Evolutionary conservation across 2,888 invertebrate genomes (phyloP), one percentile per base, ranked within the genome.

Genomic region (Cryptocheilus praepositus): DNA sequence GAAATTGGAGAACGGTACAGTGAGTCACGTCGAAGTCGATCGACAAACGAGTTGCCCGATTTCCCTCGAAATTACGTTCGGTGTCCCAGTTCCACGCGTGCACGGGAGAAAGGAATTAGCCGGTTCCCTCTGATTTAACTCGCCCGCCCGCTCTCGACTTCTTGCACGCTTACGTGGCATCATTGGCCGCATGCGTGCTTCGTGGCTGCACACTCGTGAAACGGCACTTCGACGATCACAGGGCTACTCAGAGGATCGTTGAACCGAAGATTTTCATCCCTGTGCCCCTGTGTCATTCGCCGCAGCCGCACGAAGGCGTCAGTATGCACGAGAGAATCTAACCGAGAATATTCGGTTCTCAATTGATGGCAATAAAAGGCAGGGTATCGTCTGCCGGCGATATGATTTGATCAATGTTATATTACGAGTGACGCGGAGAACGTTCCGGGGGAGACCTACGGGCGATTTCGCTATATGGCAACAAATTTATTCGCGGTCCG

Each of bases 11-110:
- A 72, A 56, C 64, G 61, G 72, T 62, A 67, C 54, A 61, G 67
- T 57, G 73, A 81, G 71, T 78, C 74, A 71, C 71, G 74, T 73
- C 70, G 70, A 73, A 75, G 70, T 67, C 75, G 70, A 79, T 79
- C 73, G 77, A 70, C 76, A 68, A 76, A 74, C 77, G 75, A 64
- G 75, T 69, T 79, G 73, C 63, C 68, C 73, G 75, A 79, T 79
- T 79, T 79, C 74, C 77, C 67, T 70, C 70, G 75, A 71, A 79
- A 80, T 80, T 80, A 79, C 77, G 64, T 77, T 77, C 61, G 56
- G 69, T 61, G 77, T 66, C 56, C 77, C 66, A 70, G 67, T 77
- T 76, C 66, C 57, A 19, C 53, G 44, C 46, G 64, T 51, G 64
- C 66, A 25, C 18, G 57, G 58, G 57, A 57, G 25, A 36, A 21